Percentiles rank a stretch among this genome's conserved stretches.
Conservation (phyloP, 2,113 vertebrate genomes). For the Diphyllodes magnificus region DNA sequence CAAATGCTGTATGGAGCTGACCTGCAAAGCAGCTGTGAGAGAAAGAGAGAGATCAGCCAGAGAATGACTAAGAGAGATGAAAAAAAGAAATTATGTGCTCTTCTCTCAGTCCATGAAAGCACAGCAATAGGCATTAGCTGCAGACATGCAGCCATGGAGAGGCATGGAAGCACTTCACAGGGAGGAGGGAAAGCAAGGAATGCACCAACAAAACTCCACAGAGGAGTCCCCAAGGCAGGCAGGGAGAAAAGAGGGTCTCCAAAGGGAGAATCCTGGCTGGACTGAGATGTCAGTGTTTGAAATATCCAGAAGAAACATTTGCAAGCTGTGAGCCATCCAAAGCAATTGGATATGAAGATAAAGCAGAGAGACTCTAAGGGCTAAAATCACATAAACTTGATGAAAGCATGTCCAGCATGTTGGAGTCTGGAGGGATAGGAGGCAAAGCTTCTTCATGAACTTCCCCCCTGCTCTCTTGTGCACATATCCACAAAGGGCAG, state of each 20-base stretch:
- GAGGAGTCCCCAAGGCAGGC: not conserved
- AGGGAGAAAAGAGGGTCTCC: not conserved
- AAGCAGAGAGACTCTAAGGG: not conserved
- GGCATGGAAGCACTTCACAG: not conserved
- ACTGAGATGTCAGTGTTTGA: not conserved
- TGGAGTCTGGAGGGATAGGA: not conserved
- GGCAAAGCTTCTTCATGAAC: not conserved
- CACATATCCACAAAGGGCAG: not conserved
- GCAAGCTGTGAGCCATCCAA: not conserved
- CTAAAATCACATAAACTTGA: not conserved
- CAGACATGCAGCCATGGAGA: not conserved
- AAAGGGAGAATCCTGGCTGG: not conserved
- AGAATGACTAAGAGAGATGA: not conserved
- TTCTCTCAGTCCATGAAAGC: not conserved
- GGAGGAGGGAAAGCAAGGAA: not conserved
- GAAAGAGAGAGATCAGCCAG: not conserved
- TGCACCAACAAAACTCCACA: not conserved
- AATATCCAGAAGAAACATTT: not conserved
- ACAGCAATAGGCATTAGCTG: not conserved
- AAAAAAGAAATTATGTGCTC: not conserved
- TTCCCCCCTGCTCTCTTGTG: not conserved
- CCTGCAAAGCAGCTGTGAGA: not conserved
- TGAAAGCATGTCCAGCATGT: not conserved
- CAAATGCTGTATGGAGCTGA: not conserved
- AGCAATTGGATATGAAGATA: not conserved